These are phyloP conservation scores for Cantharis nigra DNA, from an alignment of 2,888 invertebrate genomes.

Conservation along the genomic window DNA sequence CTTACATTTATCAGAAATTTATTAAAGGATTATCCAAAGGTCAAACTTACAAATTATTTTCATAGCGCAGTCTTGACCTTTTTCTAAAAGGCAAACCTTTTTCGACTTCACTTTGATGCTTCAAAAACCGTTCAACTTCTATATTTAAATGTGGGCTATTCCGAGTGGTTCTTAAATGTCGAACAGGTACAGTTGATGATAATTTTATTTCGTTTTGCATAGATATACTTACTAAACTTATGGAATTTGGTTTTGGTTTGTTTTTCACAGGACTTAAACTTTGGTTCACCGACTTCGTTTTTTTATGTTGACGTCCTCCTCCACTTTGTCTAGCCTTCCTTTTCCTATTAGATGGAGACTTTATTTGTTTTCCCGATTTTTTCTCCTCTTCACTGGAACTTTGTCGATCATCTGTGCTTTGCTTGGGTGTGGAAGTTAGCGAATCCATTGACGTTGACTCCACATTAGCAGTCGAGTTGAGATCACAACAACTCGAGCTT, in stretches of 20 bases:
- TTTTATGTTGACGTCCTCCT: conserved; percentile 12
- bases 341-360: conserved; percentile 6
- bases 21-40: not conserved
- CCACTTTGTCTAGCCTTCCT: conserved; percentile 12
- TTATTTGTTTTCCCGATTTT: not conserved
- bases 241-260: conserved; percentile 15
- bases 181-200: conserved; percentile 28
- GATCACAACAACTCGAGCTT: not conserved
- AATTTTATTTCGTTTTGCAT: conserved; percentile 34
- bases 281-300: conserved; percentile 7
- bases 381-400: not conserved
- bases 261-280: not conserved
- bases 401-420: conserved; percentile 5
- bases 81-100: conserved; percentile 38
- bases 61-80: conserved; percentile 34
- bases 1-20: not conserved
- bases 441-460: conserved; percentile 6
- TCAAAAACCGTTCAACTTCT: conserved; percentile 29
- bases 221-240: conserved; percentile 10
- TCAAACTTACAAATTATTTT: conserved; percentile 20
- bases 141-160: conserved; percentile 20
- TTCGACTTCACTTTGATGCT: conserved; percentile 33
- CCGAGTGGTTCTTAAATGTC: conserved; percentile 34
- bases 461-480: not conserved
- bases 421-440: conserved; percentile 28